phyloP scores from a whole-genome alignment of 53 echinoderm and acorn worm species.

The Echinarachnius parma region DNA sequence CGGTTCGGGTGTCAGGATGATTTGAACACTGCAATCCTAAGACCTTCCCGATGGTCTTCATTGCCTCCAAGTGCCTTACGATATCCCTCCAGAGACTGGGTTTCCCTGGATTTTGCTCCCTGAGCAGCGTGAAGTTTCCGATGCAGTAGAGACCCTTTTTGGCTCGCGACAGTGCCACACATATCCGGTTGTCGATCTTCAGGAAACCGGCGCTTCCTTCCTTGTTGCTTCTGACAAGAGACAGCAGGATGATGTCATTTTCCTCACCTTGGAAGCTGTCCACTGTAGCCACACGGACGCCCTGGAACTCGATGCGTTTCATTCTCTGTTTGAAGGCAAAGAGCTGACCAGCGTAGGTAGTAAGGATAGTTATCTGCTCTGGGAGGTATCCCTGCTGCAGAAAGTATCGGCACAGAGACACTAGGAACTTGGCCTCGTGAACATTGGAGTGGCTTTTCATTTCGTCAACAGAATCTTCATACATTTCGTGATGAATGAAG shows the following conservation, averaged over 20 bases:
- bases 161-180: conserved; percentile 91
- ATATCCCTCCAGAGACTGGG: conserved; percentile 75
- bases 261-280: conserved; percentile 97
- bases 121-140: conserved; percentile 73
- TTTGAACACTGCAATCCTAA: conserved; percentile 58
- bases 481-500: conserved; percentile 66
- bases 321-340: conserved; percentile 49
- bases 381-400: conserved; percentile 78
- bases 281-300: conserved; percentile 65
- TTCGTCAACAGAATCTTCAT: conserved; percentile 59
- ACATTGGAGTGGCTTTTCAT: conserved; percentile 76
- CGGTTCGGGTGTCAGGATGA: conserved; percentile 54
- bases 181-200: conserved; percentile 78
- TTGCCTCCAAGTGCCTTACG: conserved; percentile 39
- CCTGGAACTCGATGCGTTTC: conserved; percentile 49
- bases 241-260: conserved; percentile 88
- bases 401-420: conserved; percentile 70
- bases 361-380: conserved; percentile 74
- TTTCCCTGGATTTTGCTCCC: conserved; percentile 9
- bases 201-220: conserved; percentile 85
- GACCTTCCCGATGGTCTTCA: conserved; percentile 29
- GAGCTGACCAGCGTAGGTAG: conserved; percentile 76
- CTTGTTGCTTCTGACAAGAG: conserved; percentile 83
- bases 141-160: conserved; percentile 80
- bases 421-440: conserved; percentile 65